Base-by-base conservation (phyloP, 1,140 invertebrate species). In the Zaprionus inermis region DNA sequence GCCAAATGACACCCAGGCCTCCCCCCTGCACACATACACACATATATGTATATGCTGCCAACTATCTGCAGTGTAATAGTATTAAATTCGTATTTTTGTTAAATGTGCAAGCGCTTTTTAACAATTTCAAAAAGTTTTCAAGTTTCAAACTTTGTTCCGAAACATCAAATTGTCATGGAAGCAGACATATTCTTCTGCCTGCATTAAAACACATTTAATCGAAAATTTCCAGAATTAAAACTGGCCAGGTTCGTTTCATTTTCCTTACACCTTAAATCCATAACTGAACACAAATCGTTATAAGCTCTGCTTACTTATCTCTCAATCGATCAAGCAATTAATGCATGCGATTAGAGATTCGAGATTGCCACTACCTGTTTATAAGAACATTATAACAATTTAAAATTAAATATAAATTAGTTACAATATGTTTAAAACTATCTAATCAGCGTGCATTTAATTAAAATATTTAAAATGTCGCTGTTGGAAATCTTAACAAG, bases 1-100 rank as follows among this genome's bases (percentile, higher is more conserved):
- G 65, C 73, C 9, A 71, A 76, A 77, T 63, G 82, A 61, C 36
- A 38, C 28, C 10, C 3, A 28, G 3, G 24, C 7, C n/a, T 44
- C 7, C 38, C n/a, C 2, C n/a, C 9, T 14, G 10, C 32, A 24
- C 11, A 12, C 18, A 65, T 3, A 54, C 32, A 64, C 5, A 28
- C 3, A 5, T 28, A 5, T 28, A 28, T 28, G 24, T 28, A 28
- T 28, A 5, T 28, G 24, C 3, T 28, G 10, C 12, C 22, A 44
- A 56, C 41, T 65, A 44, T 38, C 30, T 22, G 2, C 12, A 7
- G 11, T 54, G 32, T 54, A 18, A 36, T 30, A 20, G 16, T 51
- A 61, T 32, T 61, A 28, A 61, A 24, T 61, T 61, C 18, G 41
- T 61, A 51, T 28, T n/a, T 51, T 51, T 51, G 51, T 32, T 16